Base-by-base conservation (phyloP, 1,140 invertebrate genomes). In the Drosophila miranda region DNA sequence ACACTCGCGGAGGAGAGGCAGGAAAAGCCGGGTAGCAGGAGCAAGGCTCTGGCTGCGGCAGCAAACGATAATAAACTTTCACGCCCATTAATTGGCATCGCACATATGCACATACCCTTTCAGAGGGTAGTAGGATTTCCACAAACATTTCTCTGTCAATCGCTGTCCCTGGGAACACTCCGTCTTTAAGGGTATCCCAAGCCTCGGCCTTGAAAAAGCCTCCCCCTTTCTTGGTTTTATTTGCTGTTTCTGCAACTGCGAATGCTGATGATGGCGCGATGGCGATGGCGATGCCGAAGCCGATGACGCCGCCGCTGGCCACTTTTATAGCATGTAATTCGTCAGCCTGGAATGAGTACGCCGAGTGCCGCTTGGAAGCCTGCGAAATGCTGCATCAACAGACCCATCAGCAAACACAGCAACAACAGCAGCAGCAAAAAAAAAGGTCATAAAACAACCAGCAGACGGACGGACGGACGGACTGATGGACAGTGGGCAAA, bases 31-130 rank as follows among this genome's bases (percentile, higher is more conserved):
- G 59, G 63, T 59, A 83, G 75, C 45, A 23, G 54, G 51, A 34
- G 43, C 16, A 58, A 49, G 34, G 59, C 45, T 38, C 3, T 3
- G 30, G 30, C 30, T 9, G 44, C 23, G 46, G 42, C 57, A 7
- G 30, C 55, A 66, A 52, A 75, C 55, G 67, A 87, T 87, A 82
- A 87, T 87, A 82, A 87, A 87, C 82, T 87, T 87, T 87, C 82
- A 87, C 82, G 82, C 82, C 82, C 82, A 87, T 87, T 87, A 87
- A 87, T 87, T 87, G 82, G 75, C 78, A 71, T 81, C 69, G 82
- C 82, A 67, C 30, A 38, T 67, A 68, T 67, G 21, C 49, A 67
- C 62, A 38, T 38, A 38, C 34, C 34, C 34, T 38, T 38, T 13
- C 34, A 2, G 34, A 5, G 34, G 11, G 11, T 34, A 9, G 9